Conservation (phyloP, 1,140 invertebrate genomes). For the Megalonaias nervosa region DNA sequence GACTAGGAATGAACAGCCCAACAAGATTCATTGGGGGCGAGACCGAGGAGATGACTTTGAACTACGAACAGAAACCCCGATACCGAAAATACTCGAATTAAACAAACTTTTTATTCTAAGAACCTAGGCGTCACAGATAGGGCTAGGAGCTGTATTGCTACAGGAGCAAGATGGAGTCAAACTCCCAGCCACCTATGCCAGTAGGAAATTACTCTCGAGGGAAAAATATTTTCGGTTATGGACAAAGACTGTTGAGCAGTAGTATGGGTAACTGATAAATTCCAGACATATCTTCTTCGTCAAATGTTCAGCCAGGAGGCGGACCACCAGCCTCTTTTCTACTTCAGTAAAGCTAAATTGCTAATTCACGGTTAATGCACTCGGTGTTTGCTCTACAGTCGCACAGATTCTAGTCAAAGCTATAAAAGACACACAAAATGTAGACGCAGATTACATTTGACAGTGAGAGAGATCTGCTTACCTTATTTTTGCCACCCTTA, state of each 20-base stretch:
- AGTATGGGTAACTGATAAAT: constrained; percentile 68
- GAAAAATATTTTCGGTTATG: constrained; percentile 57
- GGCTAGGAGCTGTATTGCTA: constrained; percentile 44
- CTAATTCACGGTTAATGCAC: neutral
- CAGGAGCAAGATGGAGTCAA: constrained; percentile 38
- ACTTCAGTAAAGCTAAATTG: constrained; percentile 10
- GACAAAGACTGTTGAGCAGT: constrained; percentile 70
- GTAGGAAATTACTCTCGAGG: constrained; percentile 27
- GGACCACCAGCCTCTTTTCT: constrained; percentile 30
- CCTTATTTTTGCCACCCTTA: no score
- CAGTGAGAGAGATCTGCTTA: no score
- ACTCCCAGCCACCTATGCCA: constrained; percentile 45
- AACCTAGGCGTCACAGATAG: constrained; percentile 15
- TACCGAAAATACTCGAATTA: constrained; percentile 55
- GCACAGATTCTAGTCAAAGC: constrained; percentile 8
- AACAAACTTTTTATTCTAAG: constrained; percentile 56
- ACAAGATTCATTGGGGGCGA: constrained; percentile 9
- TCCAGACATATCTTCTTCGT: constrained; percentile 64
- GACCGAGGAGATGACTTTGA: constrained; percentile 9
- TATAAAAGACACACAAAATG: constrained; percentile 22
- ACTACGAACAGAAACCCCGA: constrained; percentile 14
- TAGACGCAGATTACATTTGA: constrained; percentile 24
- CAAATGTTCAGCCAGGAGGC: constrained; percentile 25
- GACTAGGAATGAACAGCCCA: constrained; percentile 45
- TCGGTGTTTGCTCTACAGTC: constrained; percentile 7